Conservation (phyloP, 2,113 vertebrate species). For the Piaya cayana region DNA sequence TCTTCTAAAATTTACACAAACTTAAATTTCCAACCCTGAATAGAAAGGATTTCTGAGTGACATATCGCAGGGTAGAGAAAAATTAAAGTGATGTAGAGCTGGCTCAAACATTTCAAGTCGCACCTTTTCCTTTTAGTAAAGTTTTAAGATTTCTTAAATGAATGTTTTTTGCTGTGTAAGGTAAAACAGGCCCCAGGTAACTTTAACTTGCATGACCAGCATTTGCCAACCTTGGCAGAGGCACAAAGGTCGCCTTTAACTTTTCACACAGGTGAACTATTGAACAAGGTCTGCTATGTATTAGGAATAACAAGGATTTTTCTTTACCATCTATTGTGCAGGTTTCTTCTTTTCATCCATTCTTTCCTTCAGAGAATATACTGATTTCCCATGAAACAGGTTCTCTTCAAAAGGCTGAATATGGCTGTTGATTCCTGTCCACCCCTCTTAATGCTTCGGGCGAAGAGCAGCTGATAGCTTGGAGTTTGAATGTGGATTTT, state of each 20-base stretch:
- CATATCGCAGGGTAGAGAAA: neutral
- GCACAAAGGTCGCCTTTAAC: slow-evolving; percentile 50
- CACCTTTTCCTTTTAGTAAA: neutral
- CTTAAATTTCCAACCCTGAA: neutral
- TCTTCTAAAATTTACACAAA: neutral
- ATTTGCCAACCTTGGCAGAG: slow-evolving; percentile 40
- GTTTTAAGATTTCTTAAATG: neutral
- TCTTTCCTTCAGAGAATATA: neutral
- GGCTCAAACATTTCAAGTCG: neutral
- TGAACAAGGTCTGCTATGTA: neutral
- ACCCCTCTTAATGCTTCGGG: neutral
- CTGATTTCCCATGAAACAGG: neutral
- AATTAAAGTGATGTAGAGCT: neutral
- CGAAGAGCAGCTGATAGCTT: neutral
- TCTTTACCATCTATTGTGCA: neutral
- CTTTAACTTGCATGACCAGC: slow-evolving; percentile 20
- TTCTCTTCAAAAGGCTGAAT: neutral
- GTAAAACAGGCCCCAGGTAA: slow-evolving; percentile 39
- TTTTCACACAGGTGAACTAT: slow-evolving; percentile 20
- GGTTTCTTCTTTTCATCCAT: neutral
- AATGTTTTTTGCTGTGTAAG: neutral
- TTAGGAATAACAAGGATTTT: slow-evolving; percentile 20
- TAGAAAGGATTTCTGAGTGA: neutral
- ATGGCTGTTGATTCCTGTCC: neutral
- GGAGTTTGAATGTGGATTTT: neutral